These are phyloP conservation scores for Apodemus speciosus DNA, from an alignment of 2,113 vertebrate species.

Conservation along the genomic window DNA sequence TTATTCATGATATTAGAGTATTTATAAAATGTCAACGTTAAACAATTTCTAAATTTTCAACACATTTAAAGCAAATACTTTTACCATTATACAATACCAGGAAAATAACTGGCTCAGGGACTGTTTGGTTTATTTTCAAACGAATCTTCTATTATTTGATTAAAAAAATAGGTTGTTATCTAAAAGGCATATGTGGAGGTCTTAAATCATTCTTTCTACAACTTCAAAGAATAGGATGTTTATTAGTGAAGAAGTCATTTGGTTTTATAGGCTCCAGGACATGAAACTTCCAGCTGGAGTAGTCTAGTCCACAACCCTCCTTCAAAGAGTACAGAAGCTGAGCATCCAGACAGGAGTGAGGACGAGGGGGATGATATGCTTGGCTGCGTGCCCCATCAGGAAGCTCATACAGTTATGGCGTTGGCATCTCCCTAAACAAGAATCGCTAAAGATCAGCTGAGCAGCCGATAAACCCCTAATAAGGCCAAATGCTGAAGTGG, in stretches of 20 bases:
- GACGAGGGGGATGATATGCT: not conserved
- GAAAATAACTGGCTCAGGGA: not conserved
- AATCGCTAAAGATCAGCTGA: not conserved
- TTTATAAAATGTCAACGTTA: constrained; percentile 56
- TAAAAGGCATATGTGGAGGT: not conserved
- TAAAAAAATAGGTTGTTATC: constrained; percentile 28
- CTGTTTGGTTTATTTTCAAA: constrained; percentile 49
- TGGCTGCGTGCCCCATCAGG: not conserved
- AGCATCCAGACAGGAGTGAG: not conserved
- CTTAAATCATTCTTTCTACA: constrained; percentile 50
- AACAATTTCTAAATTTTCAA: constrained; percentile 53
- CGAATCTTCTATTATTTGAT: constrained; percentile 44
- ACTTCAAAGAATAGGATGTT: constrained; percentile 48
- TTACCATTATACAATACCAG: constrained; percentile 19
- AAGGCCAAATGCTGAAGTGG: not conserved
- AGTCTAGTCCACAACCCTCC: not conserved
- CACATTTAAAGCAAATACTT: constrained; percentile 47
- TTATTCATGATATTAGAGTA: not conserved
- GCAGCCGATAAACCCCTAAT: not conserved
- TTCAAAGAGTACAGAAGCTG: constrained; percentile 35
- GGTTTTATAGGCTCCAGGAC: constrained; percentile 12
- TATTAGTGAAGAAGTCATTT: constrained; percentile 36
- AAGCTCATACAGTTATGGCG: not conserved
- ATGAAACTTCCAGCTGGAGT: constrained; percentile 9
- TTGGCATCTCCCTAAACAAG: constrained; percentile 2